Percentiles rank a stretch among this genome's conserved stretches.
Conservation (phyloP, 1,140 invertebrate genomes). For the Megathymus violae region DNA sequence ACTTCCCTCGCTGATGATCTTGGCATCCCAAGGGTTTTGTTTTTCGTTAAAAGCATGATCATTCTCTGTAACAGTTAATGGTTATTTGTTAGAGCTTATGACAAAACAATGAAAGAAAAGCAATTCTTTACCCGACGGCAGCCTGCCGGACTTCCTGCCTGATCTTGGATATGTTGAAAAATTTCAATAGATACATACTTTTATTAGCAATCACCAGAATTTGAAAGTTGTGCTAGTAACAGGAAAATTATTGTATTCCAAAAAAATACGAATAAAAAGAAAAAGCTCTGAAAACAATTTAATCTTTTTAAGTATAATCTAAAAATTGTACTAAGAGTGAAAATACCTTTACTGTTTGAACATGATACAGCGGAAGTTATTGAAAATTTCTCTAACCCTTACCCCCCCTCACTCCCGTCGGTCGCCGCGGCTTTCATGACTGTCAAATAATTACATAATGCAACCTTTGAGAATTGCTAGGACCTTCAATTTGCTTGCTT, state of each 20-base stretch:
- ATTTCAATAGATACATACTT: too few species aligned
- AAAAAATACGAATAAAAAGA: too few species aligned
- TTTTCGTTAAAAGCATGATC: slow-evolving; percentile 3
- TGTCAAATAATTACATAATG: slow-evolving; percentile 24
- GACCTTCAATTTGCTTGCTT: not conserved
- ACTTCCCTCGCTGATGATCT: slow-evolving; percentile 29
- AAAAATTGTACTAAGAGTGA: too few species aligned
- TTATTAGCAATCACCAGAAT: too few species aligned
- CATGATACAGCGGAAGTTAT: not conserved
- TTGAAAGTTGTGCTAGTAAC: too few species aligned
- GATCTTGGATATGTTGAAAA: too few species aligned
- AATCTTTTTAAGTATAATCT: too few species aligned
- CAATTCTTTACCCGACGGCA: too few species aligned
- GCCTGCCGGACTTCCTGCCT: too few species aligned
- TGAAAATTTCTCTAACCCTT: slow-evolving; percentile 17
- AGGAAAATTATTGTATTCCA: too few species aligned
- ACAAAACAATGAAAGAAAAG: not conserved
- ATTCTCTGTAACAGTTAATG: slow-evolving; percentile 19
- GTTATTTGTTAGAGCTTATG: not conserved
- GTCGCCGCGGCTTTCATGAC: slow-evolving; percentile 1
- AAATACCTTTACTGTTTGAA: too few species aligned
- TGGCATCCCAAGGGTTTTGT: slow-evolving; percentile 7
- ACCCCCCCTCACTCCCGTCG: slow-evolving; percentile 15
- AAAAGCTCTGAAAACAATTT: not conserved
- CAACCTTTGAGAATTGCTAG: slow-evolving; percentile 22